Evolutionary conservation across 2,797 vertebrate species (phyloP).

Genomic region (Nyctalus aviator): DNA sequence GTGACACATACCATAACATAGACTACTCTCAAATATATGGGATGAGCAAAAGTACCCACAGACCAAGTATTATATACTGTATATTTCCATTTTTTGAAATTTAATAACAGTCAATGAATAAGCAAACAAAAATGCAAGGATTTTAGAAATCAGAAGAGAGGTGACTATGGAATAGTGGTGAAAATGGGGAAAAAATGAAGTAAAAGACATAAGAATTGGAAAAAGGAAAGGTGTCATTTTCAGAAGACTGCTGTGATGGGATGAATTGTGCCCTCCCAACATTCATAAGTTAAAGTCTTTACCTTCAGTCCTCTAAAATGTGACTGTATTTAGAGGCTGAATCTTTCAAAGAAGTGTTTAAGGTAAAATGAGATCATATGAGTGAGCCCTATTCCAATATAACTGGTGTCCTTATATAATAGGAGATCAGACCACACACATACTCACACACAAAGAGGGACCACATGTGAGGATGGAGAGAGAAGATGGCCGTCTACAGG

Average conservation of each 20-base stretch:
- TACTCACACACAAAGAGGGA: neutral
- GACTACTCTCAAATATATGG: neutral
- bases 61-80: neutral
- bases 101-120: neutral
- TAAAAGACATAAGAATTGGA: neutral
- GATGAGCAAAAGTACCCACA: neutral
- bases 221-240: neutral
- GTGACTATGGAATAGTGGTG: neutral
- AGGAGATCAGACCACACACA: neutral
- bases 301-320: neutral
- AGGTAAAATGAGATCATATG: neutral
- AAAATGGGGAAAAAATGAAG: neutral
- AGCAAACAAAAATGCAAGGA: neutral
- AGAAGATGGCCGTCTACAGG: fast-evolving
- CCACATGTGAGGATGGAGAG: neutral
- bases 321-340: neutral
- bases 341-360: neutral
- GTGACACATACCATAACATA: too few relatives aligned
- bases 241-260: neutral
- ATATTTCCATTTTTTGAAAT: too few relatives aligned
- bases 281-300: neutral
- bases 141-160: neutral
- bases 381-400: neutral
- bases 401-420: neutral
- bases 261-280: neutral